These are phyloP conservation scores for Drosophila sproati DNA, from an alignment of 1,140 invertebrate species.

Conservation along the genomic window DNA sequence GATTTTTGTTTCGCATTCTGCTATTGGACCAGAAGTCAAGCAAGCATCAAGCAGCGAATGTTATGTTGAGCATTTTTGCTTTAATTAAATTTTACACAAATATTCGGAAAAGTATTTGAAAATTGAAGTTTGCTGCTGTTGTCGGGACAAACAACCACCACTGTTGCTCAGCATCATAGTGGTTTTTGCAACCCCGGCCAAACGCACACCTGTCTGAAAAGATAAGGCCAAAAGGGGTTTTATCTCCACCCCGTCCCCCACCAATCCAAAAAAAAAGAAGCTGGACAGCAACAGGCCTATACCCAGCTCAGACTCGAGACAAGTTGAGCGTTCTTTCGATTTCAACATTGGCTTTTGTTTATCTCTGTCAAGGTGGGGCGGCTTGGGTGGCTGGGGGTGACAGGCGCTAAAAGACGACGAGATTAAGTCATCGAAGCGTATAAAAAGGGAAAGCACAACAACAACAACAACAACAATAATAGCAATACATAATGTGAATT, in stretches of 20 bases:
- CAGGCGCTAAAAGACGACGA: conserved; percentile 73
- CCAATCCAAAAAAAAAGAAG: background rate
- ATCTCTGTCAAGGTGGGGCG: conserved; percentile 9
- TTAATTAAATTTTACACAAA: conserved; percentile 81
- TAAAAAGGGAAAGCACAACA: conserved; percentile 49
- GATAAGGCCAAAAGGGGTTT: conserved; percentile 59
- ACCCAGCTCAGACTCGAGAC: conserved; percentile 5
- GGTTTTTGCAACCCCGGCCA: background rate
- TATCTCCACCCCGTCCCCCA: background rate
- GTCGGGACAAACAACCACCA: conserved; percentile 6
- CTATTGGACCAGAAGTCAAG: too few relatives aligned
- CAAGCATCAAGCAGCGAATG: conserved; percentile 29
- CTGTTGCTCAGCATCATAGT: conserved; percentile 7
- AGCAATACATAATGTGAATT: conserved; percentile 58
- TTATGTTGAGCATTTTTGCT: conserved; percentile 64
- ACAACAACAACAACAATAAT: conserved; percentile 17
- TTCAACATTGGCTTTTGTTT: conserved; percentile 45
- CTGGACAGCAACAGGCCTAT: conserved; percentile 21
- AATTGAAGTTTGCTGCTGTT: conserved; percentile 57
- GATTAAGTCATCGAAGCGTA: conserved; percentile 77
- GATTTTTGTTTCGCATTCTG: conserved; percentile 22
- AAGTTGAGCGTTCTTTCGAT: conserved; percentile 46
- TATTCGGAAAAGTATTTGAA: conserved; percentile 72
- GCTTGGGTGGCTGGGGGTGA: conserved; percentile 11
- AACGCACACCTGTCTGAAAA: conserved; percentile 51